Evolutionary conservation across 2,113 vertebrate species (phyloP).

Genomic region (Tetrao urogallus): DNA sequence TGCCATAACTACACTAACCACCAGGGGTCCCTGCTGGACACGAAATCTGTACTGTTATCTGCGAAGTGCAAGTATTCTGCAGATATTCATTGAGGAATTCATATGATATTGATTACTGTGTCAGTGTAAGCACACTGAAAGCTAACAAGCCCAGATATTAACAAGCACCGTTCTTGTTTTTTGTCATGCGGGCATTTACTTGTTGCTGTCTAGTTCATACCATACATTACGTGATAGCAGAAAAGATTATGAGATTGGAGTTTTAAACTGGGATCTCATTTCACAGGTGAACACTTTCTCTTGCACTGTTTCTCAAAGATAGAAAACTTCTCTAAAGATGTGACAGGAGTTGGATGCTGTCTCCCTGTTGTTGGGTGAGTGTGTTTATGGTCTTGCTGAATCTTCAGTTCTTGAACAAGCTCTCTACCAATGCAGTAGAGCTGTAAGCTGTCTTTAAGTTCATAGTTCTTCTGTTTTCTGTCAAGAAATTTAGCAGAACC

Average conservation of each 20-base stretch:
- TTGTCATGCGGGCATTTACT: not conserved
- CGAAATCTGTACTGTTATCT: not conserved
- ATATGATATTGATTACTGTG: not conserved
- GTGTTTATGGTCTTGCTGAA: not conserved
- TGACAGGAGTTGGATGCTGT: not conserved
- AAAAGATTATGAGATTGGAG: not conserved
- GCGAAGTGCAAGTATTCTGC: not conserved
- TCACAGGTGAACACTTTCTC: not conserved
- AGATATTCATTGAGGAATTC: not conserved
- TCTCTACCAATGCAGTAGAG: not conserved
- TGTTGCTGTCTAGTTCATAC: slow-evolving; percentile 4
- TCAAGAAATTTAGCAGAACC: slow-evolving; percentile 1
- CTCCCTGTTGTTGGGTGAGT: not conserved
- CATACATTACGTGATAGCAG: not conserved
- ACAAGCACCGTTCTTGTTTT: not conserved
- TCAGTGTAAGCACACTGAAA: not conserved
- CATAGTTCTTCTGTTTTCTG: not conserved
- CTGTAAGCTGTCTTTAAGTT: not conserved
- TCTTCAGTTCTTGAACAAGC: not conserved
- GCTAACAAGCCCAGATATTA: not conserved
- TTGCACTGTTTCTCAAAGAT: not conserved
- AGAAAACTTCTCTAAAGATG: not conserved
- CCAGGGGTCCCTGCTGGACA: slow-evolving; percentile 8
- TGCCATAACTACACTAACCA: not conserved
- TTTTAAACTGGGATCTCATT: not conserved